Evolutionary conservation across 1,140 invertebrate species (phyloP), one percentile per base, ranked within the genome.

Genomic region (Colletes gigas): DNA sequence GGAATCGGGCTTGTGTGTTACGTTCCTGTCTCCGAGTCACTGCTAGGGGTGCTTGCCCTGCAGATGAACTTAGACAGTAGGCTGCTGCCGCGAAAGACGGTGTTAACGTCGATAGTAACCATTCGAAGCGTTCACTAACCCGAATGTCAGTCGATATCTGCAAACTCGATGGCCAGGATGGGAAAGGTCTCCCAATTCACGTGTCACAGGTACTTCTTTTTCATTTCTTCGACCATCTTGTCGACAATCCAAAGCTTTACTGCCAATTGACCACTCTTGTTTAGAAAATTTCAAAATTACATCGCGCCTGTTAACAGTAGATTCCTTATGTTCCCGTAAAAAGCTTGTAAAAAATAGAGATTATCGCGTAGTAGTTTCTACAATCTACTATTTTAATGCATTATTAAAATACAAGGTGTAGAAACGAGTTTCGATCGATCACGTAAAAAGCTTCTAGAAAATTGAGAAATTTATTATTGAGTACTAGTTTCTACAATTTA

Each of bases 31-130:
- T 52, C 57, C 81, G 83, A 87, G 74, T 54, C 63, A 72, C 67
- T 70, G 78, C 73, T 83, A 86, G 82, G 84, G 85, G 85, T 87
- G 82, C 85, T 83, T 87, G 84, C 65, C 82, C 85, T 87, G 55
- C 44, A 50, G 74, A 83, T 86, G 77, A 86, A 67, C 60, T 72
- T 80, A 83, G 85, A 86, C 84, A 86, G 84, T 83, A 71, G 77
- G 60, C 76, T 84, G 83, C 71, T 62, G 72, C 69, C 44, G 57
- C 60, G 85, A 81, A 81, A 65, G 63, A 83, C 82, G 70, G 79
- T 78, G 84, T 83, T 86, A 86, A 83, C 84, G 76, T 70, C 82
- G 69, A 81, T 73, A 86, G 76, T 60, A 17, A 30, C 62, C 17
- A 69, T n/a, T 60, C 47, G 69, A 69, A 75, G 65, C 50, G 77